These are phyloP conservation scores for Coelopa pilipes DNA, from an alignment of 2,888 invertebrate species.

Conservation along the genomic window DNA sequence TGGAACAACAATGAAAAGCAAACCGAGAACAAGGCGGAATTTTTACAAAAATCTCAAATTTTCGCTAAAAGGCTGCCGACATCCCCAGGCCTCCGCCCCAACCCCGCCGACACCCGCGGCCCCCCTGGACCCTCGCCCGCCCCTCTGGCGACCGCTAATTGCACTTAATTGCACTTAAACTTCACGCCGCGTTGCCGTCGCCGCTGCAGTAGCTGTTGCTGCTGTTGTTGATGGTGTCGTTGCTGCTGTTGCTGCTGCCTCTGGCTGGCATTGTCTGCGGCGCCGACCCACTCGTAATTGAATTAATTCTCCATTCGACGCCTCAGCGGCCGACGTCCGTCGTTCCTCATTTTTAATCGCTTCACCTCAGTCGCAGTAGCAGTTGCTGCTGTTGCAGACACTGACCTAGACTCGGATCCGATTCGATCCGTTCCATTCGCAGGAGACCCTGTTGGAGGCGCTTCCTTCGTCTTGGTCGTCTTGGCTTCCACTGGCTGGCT, in stretches of 20 bases:
- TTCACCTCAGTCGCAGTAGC: neutral
- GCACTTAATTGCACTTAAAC: conserved; percentile 58
- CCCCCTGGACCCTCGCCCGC: neutral
- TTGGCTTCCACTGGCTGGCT: no score
- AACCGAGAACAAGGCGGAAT: neutral
- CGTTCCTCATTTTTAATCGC: conserved; percentile 4
- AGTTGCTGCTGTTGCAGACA: conserved; percentile 49
- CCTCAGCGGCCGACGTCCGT: neutral
- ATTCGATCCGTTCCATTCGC: neutral
- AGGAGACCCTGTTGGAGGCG: no score
- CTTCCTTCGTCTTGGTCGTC: no score
- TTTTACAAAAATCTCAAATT: neutral
- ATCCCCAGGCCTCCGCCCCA: no score
- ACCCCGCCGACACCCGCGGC: neutral
- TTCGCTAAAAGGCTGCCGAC: neutral
- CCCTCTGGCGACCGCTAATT: conserved; percentile 49
- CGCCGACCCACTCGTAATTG: neutral
- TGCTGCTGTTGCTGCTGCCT: conserved; percentile 4
- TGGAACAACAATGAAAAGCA: neutral
- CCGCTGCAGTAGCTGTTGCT: neutral
- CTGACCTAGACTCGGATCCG: conserved; percentile 55
- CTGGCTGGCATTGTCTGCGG: neutral
- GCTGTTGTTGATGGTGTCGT: neutral
- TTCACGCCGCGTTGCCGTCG: conserved; percentile 34
- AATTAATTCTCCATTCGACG: conserved; percentile 26